These are phyloP conservation scores for Hylaeus anthracinus DNA, from an alignment of 1,140 invertebrate genomes.

Conservation along the genomic window DNA sequence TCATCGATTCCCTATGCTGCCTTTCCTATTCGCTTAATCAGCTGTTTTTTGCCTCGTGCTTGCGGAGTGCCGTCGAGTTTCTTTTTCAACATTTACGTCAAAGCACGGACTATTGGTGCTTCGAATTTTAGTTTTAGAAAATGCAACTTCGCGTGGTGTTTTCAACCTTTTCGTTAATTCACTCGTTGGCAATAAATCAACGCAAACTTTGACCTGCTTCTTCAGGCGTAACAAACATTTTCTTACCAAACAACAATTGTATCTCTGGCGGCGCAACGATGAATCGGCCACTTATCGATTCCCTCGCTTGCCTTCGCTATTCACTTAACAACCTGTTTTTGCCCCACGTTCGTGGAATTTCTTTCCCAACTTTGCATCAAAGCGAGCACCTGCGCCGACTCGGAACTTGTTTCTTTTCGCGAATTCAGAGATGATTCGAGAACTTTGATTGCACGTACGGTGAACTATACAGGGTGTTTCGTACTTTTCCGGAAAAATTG, in stretches of 20 bases:
- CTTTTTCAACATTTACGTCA: background rate
- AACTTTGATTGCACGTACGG: background rate
- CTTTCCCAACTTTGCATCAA: background rate
- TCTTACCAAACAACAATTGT: too few relatives aligned
- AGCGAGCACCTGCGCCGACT: background rate
- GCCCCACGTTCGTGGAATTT: background rate
- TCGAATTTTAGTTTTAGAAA: background rate
- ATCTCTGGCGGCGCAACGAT: background rate
- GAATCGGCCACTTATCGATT: slow-evolving; percentile 19
- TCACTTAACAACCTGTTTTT: background rate
- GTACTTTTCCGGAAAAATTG: too few relatives aligned
- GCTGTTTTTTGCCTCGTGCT: background rate
- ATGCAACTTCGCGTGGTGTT: too few relatives aligned
- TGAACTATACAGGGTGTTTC: too few relatives aligned
- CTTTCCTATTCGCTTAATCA: slow-evolving; percentile 18
- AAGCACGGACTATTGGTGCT: background rate
- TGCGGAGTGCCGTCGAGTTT: too few relatives aligned
- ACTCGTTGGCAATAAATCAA: too few relatives aligned
- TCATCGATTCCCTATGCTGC: slow-evolving; percentile 30
- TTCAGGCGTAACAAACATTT: too few relatives aligned
- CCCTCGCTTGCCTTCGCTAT: slow-evolving; percentile 12
- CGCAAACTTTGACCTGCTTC: too few relatives aligned
- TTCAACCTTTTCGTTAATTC: too few relatives aligned
- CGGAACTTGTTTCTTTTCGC: background rate
- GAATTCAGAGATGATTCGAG: background rate